Percentiles rank a stretch among this genome's conserved stretches.
phyloP scores from a whole-genome alignment of 30 jellyfish, hydroid and myxozoan genomes.

The Hydra vulgaris region DNA sequence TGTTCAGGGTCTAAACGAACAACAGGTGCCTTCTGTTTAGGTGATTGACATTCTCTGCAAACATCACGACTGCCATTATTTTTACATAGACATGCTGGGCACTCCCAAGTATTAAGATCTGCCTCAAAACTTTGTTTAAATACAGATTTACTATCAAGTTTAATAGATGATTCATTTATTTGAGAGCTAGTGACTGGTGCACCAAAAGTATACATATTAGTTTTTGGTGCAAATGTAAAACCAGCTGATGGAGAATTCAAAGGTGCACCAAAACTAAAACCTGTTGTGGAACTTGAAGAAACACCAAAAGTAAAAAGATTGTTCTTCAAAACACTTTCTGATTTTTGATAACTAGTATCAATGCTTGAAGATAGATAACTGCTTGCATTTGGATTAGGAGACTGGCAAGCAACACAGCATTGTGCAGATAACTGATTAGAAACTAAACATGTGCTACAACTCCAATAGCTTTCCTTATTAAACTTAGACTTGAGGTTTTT shows the following conservation, averaged over 20 bases:
- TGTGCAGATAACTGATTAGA: neutral
- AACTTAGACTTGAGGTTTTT: conserved; percentile 8
- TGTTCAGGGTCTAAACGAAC: conserved; percentile 23
- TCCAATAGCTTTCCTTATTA: conserved; percentile 25
- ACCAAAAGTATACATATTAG: conserved; percentile 13
- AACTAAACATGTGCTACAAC: conserved; percentile 16
- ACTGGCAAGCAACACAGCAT: conserved; percentile 15
- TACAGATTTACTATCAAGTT: neutral
- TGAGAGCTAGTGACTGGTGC: neutral
- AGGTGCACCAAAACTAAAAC: conserved; percentile 19
- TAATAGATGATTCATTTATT: neutral
- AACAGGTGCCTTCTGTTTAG: conserved; percentile 24
- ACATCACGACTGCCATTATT: conserved; percentile 23
- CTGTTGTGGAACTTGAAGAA: neutral
- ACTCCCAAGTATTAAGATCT: conserved; percentile 40
- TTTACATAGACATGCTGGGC: conserved; percentile 25
- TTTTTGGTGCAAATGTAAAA: conserved; percentile 5
- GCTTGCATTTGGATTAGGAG: conserved; percentile 27
- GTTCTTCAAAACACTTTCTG: neutral
- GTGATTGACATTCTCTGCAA: conserved; percentile 15
- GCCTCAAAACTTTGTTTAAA: conserved; percentile 12
- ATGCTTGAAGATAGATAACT: neutral
- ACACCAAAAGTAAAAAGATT: neutral
- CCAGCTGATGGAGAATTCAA: neutral
- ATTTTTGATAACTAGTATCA: neutral